These are phyloP conservation scores for Phyto melanocephala DNA, from an alignment of 2,888 invertebrate species.

Conservation along the genomic window DNA sequence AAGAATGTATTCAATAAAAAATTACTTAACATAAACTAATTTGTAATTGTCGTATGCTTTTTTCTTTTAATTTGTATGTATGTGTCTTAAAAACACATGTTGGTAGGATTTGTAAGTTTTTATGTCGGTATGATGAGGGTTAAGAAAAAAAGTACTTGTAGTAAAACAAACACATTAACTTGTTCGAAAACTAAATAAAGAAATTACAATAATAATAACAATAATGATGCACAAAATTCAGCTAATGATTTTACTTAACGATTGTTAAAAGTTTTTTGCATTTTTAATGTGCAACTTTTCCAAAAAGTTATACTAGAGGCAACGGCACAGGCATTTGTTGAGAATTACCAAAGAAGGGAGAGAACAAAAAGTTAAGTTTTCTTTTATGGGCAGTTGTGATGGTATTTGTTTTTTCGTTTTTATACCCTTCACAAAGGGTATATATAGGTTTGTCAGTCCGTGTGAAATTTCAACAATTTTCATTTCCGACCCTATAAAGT, in stretches of 20 bases:
- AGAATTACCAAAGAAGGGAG: not conserved
- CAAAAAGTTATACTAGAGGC: not conserved
- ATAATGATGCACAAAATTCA: constrained; percentile 46
- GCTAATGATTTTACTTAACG: constrained; percentile 54
- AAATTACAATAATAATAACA: constrained; percentile 36
- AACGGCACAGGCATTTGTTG: not conserved
- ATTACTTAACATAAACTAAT: too few species aligned
- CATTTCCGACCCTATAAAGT: too few species aligned
- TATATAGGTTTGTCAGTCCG: too few species aligned
- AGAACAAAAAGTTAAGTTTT: not conserved
- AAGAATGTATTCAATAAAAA: too few species aligned
- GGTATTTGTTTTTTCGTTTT: too few species aligned
- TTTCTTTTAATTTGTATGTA: too few species aligned
- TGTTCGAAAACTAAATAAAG: constrained; percentile 3
- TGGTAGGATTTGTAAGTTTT: too few species aligned
- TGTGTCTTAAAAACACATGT: too few species aligned
- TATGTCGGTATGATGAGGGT: too few species aligned
- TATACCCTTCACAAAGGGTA: too few species aligned
- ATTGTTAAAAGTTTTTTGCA: constrained; percentile 43
- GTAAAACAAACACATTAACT: constrained; percentile 35
- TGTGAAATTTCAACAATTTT: too few species aligned
- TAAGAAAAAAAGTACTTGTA: not conserved
- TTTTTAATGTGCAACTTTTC: constrained; percentile 32
- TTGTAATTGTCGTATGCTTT: too few species aligned
- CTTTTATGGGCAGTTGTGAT: not conserved